Base-by-base conservation (phyloP, 2,113 vertebrate genomes). In the Otus sunia region DNA sequence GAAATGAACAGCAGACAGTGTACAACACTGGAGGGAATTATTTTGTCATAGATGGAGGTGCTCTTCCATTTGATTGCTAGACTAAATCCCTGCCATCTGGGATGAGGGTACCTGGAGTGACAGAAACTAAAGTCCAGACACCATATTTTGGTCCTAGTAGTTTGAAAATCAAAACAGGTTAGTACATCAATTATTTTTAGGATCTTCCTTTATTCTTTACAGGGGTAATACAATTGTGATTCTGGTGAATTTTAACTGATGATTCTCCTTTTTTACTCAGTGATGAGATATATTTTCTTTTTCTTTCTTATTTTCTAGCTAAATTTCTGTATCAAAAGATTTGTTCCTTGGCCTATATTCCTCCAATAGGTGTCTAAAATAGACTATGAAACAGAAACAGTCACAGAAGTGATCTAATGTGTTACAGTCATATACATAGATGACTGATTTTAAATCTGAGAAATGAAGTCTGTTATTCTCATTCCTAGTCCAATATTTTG, bases 141-240 rank as follows among this genome's bases (percentile, higher is more conserved):
- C 4, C 21, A 2, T 36, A 39, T 64, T 92, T 76, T 86, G 34
- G 23, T 47, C 12, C 23, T 11, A 36, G 19, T 16, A 23, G 4
- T 37, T 25, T 86, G 43, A 68, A 92, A 96, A 47, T 36, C 8
- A 60, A 64, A 68, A n/a, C 7, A 75, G 9, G 8, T 2, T 29
- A 29, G 7, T 45, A 18, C 4, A 62, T 29, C 0, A 52, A 6
- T 37, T 56, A 19, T 34, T 91, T 94, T 80, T 73, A 60, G 21
- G 9, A 39, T 62, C 10, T 4, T 84, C 4, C 29, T 77, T 58
- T 64, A 30, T 56, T 86, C 25, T 83, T 91, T 68, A 52, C 0
- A 27, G 4, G 7, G 10, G 6, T 73, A 59, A 56, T 47, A 34
- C 0, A 52, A 26, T 20, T 32, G 5, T 0, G 1, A 11, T 41